Evolutionary conservation across 2,797 vertebrate species (phyloP).

Genomic region (Anguilla pacifica): DNA sequence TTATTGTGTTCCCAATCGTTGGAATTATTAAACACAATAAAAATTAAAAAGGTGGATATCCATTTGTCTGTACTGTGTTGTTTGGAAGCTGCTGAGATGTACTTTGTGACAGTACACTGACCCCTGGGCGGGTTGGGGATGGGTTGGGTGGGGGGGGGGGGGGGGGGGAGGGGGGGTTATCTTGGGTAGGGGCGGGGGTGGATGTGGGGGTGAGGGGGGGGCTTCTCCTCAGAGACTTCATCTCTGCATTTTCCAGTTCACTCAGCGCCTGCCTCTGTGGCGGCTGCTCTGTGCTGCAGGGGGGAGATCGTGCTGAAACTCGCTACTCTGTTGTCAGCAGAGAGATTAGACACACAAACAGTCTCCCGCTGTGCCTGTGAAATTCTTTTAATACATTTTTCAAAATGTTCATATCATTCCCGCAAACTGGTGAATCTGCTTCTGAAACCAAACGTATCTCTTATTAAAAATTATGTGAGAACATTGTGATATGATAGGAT

Average conservation of each 20-base stretch:
- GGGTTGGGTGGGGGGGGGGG: not conserved
- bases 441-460: not conserved
- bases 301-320: not conserved
- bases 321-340: not conserved
- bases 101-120: not conserved
- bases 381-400: not conserved
- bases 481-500: not conserved
- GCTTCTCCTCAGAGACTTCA: not conserved
- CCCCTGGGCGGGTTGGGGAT: not conserved
- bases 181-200: too few species aligned
- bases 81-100: not conserved
- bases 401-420: not conserved
- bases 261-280: slow-evolving; percentile 1
- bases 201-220: not conserved
- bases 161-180: not conserved
- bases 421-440: not conserved
- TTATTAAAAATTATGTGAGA: not conserved
- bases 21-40: not conserved
- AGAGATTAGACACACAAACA: not conserved
- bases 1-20: not conserved
- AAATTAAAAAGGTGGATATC: not conserved
- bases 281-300: not conserved
- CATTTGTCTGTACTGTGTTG: not conserved
- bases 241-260: not conserved
- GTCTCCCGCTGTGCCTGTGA: not conserved